These are phyloP conservation scores for Perca fluviatilis DNA, from an alignment of 2,113 vertebrate species.

Conservation along the genomic window DNA sequence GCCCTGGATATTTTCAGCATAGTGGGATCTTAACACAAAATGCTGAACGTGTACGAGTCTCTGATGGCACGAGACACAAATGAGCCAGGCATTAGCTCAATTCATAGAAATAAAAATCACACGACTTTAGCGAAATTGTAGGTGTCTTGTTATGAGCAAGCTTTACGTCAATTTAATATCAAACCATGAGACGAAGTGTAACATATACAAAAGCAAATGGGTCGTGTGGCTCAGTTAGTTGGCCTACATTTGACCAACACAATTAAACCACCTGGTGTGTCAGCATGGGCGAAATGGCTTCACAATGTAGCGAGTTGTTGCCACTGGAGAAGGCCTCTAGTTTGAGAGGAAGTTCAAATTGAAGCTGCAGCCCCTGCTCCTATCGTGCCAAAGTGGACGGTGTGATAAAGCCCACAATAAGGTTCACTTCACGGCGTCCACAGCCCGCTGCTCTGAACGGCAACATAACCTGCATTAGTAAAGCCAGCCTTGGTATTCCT, in stretches of 20 bases:
- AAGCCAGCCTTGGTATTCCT: slow-evolving; percentile 26
- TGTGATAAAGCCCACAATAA: slow-evolving; percentile 46
- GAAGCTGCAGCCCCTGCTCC: slow-evolving; percentile 12
- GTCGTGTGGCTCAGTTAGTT: slow-evolving; percentile 50
- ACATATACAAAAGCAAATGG: slow-evolving; percentile 23
- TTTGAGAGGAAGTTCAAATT: slow-evolving; percentile 37
- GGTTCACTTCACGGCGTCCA: slow-evolving; percentile 57
- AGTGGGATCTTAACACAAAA: slow-evolving; percentile 15
- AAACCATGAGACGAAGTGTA: not conserved
- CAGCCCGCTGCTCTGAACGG: slow-evolving; percentile 40
- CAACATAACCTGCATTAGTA: slow-evolving; percentile 21
- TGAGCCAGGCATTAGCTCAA: slow-evolving; percentile 8
- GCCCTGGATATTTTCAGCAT: slow-evolving; percentile 8
- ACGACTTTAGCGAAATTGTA: slow-evolving; percentile 10
- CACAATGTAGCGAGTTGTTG: slow-evolving; percentile 62
- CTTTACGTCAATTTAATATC: not conserved
- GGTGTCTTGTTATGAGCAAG: not conserved
- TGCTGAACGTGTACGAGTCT: slow-evolving; percentile 18
- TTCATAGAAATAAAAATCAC: slow-evolving; percentile 14
- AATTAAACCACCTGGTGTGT: slow-evolving; percentile 83
- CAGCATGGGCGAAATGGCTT: slow-evolving; percentile 72
- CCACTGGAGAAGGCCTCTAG: slow-evolving; percentile 38
- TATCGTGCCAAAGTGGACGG: slow-evolving; percentile 40
- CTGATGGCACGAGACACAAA: slow-evolving; percentile 29
- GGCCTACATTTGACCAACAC: slow-evolving; percentile 79